Evolutionary conservation across 2,888 invertebrate species (phyloP), one percentile per base, ranked within the genome.

Genomic region (Ypsolopha sequella): DNA sequence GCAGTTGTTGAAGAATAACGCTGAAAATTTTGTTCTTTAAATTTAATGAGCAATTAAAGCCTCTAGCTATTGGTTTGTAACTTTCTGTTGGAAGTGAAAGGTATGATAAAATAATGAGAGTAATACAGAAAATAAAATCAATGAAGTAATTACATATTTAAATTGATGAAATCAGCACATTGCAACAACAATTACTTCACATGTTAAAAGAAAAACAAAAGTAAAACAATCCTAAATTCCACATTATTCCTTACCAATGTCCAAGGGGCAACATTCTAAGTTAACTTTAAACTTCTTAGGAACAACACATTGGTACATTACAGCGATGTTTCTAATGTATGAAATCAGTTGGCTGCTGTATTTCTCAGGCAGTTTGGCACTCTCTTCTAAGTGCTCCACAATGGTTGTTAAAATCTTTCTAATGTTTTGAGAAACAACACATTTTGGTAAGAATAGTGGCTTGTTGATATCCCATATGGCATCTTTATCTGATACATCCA

Each of bases 1-100:
- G 59, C 87, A 86, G 64, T 87, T 87, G 65, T 87, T 87, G 76
- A 87, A 87, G 64, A 84, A 87, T 52, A 87, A 56, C 14, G 82
- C 87, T 87, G 71, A 14, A 66, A 76, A 56, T 13, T n/a, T 38
- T 38, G n/a, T 2, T 38, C 9, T 8, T 38, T 8, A n/a, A 38
- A n/a, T 38, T 24, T 24, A 3, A 24, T 24, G 24, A 4, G 4
- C 2, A 24, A 24, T 24, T 3, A 4, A 24, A 24, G 24, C 24
- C 24, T 24, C 24, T 24, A n/a, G n/a, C 24, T 24, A 24, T 24
- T n/a, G n/a, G n/a, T n/a, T n/a, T 24, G 24, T 24, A 24, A 2
- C 2, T 24, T 3, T 24, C 24, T 24, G 24, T 24, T 24, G 24
- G 24, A 24, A 24, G 24, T 24, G 24, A 24, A 24, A 3, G 24